Evolutionary conservation across 37 sponge, comb jelly and placozoan genomes (phyloP), one percentile per base, ranked within the genome.

Genomic region (Eunapius fragilis): DNA sequence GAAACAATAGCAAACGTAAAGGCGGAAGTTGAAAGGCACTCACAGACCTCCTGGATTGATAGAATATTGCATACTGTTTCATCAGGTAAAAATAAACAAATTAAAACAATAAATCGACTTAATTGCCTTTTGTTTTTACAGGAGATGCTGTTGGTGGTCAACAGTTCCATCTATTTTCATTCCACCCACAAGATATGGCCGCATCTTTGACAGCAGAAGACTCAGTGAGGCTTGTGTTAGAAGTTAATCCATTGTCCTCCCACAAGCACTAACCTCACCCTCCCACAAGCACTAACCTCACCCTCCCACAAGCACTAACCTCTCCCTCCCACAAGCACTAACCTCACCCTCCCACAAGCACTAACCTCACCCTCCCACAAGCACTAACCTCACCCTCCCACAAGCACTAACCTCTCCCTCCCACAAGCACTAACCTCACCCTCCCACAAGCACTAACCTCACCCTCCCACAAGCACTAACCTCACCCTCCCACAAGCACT

Each of bases 211-310:
- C 94, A 22, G 58, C 80, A 69, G 35, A 82, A 33, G 94, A 89
- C 85, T 82, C 91, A 1, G 94, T 94, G 30, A 90, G 89, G 72
- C n/a, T n/a, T n/a, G n/a, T n/a, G n/a, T n/a, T n/a, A 72, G 23
- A 70, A n/a, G 70, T 35, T 76, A 23, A n/a, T n/a, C n/a, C n/a
- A n/a, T n/a, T n/a, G n/a, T n/a, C n/a, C n/a, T n/a, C n/a, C n/a
- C 69, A 87, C 45, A 11, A 23, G 11, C 45, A 14, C 83, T 27
- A 68, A 26, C 32, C 81, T 23, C 34, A 45, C 4, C 10, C 48
- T 4, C 31, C 73, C 25, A 58, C 74, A 41, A 41, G 74, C 14
- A 26, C n/a, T n/a, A n/a, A n/a, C n/a, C 70, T 35, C 30, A 45
- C 14, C 47, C 13, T 4, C 47, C 4, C 47, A 9, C 47, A 45